Evolutionary conservation across 2,797 vertebrate species (phyloP).

Genomic region (Eospalax fontanierii): DNA sequence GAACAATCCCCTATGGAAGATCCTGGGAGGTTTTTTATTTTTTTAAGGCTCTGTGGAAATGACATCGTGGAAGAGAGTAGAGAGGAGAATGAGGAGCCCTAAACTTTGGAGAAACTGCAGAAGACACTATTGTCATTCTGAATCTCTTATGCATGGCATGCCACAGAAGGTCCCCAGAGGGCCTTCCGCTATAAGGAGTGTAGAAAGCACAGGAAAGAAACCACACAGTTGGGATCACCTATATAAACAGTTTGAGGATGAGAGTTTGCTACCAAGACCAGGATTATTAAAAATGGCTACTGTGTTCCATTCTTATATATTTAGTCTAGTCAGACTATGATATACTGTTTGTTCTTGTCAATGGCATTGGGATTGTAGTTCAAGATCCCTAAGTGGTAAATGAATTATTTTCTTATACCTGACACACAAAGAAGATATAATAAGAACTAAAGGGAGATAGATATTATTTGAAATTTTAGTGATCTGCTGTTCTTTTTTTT

Average conservation of each 20-base stretch:
- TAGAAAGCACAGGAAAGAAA: not conserved
- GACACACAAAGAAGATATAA: not conserved
- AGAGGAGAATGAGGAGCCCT: not conserved
- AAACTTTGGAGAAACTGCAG: not conserved
- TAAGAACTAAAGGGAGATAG: not conserved
- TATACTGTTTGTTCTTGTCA: slow-evolving; percentile 52
- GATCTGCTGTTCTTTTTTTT: not conserved
- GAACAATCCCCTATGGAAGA: slow-evolving; percentile 62
- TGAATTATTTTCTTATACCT: not conserved
- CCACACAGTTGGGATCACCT: not conserved
- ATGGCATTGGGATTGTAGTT: slow-evolving; percentile 37
- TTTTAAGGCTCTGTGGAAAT: slow-evolving; percentile 67
- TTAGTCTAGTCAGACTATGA: not conserved
- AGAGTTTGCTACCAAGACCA: slow-evolving; percentile 5
- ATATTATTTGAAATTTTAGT: slow-evolving; percentile 8
- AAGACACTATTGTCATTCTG: slow-evolving; percentile 18
- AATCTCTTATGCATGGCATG: not conserved
- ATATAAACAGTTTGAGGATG: slow-evolving; percentile 39
- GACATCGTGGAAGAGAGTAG: slow-evolving; percentile 35
- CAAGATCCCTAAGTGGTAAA: not conserved
- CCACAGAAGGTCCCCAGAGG: slow-evolving; percentile 45
- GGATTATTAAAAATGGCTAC: slow-evolving; percentile 60
- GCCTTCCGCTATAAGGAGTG: slow-evolving; percentile 47
- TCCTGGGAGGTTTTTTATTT: not conserved
- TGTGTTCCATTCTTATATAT: slow-evolving; percentile 24